Evolutionary conservation across 2,888 invertebrate species (phyloP).

Genomic region (Cyclophora punctaria): DNA sequence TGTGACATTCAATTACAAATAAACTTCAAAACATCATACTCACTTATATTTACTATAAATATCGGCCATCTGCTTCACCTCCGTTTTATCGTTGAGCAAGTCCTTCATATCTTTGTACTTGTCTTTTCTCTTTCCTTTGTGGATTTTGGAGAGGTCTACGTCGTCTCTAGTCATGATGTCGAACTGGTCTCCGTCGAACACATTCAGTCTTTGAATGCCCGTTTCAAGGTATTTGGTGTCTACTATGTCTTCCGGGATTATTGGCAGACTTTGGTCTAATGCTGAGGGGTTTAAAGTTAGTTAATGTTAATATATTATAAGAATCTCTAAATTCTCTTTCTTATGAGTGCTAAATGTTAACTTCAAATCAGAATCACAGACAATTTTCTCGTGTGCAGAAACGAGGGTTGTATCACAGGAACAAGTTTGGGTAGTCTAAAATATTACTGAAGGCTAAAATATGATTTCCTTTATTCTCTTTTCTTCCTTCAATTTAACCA

Average conservation of each 20-base stretch:
- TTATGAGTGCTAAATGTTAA: no score
- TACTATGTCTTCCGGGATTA: conserved; percentile 78
- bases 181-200: conserved; percentile 86
- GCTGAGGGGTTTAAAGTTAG: conserved; percentile 22
- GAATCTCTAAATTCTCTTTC: no score
- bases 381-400: no score
- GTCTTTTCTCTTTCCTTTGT: conserved; percentile 77
- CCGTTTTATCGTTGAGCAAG: conserved; percentile 82
- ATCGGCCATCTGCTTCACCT: conserved; percentile 64
- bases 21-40: conserved; percentile 23
- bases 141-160: conserved; percentile 62
- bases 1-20: neutral
- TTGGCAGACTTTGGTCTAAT: conserved; percentile 71
- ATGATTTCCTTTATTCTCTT: no score
- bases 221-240: conserved; percentile 72
- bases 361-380: no score
- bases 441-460: no score
- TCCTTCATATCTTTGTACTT: conserved; percentile 75
- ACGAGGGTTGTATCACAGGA: no score
- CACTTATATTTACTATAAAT: conserved; percentile 76
- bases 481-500: no score
- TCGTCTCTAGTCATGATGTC: conserved; percentile 81
- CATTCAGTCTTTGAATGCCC: conserved; percentile 77
- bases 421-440: no score
- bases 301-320: no score